These are phyloP conservation scores for Cardiocondyla obscurior DNA, from an alignment of 1,140 invertebrate species.

Conservation along the genomic window DNA sequence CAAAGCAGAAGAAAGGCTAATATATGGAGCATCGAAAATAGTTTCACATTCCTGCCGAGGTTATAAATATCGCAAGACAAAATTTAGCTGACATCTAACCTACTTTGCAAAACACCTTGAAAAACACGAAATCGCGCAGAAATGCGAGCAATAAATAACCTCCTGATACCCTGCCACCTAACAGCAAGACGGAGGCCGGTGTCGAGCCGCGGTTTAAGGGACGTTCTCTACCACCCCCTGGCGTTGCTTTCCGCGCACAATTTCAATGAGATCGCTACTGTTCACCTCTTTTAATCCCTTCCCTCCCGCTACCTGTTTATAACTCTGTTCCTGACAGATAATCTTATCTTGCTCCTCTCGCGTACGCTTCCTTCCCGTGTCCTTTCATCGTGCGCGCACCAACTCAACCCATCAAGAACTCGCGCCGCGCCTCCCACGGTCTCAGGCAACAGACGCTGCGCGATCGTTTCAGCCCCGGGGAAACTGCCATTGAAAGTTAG, in stretches of 20 bases:
- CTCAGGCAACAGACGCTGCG: conserved; percentile 46
- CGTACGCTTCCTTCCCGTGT: neutral
- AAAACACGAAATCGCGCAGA: conserved; percentile 27
- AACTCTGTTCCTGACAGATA: conserved; percentile 40
- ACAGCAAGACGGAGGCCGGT: neutral
- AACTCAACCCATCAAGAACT: conserved; percentile 7
- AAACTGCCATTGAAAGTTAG: conserved; percentile 58
- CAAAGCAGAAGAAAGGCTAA: conserved; percentile 19
- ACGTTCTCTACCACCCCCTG: conserved; percentile 27
- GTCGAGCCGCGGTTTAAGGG: conserved; percentile 29
- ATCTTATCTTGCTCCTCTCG: conserved; percentile 41
- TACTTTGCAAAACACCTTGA: conserved; percentile 45
- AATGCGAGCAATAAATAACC: conserved; percentile 36
- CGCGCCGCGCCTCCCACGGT: neutral
- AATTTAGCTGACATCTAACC: conserved; percentile 42
- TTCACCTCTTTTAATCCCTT: neutral
- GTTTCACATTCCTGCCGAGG: conserved; percentile 7
- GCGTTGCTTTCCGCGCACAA: neutral
- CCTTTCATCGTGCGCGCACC: conserved; percentile 29
- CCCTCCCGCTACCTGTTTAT: conserved; percentile 21
- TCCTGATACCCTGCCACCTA: neutral
- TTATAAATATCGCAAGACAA: conserved; percentile 22
- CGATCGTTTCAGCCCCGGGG: conserved; percentile 50
- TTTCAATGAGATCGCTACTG: conserved; percentile 39
- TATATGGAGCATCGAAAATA: conserved; percentile 28